Conservation (phyloP, 2,888 invertebrate species). For the Dioctria rufipes region DNA sequence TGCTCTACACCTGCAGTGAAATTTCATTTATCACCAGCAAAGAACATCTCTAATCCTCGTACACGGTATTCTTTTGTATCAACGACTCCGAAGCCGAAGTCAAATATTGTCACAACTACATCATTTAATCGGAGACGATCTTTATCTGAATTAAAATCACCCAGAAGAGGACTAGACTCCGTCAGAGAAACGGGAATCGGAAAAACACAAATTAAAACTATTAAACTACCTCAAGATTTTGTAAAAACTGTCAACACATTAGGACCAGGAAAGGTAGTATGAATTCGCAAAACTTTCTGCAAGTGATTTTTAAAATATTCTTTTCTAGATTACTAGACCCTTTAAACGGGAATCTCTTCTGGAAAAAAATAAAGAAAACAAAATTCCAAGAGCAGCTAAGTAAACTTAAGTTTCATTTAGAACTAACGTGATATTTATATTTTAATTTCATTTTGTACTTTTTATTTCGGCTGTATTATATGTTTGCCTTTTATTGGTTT, state of each 20-base stretch:
- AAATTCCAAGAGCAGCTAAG: background rate
- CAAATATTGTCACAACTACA: background rate
- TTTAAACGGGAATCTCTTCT: background rate
- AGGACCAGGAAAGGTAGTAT: slow-evolving; percentile 8
- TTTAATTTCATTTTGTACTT: background rate
- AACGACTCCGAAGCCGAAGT: slow-evolving; percentile 54
- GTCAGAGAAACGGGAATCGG: background rate
- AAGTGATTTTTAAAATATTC: background rate
- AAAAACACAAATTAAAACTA: background rate
- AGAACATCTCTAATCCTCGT: background rate
- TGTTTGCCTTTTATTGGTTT: background rate
- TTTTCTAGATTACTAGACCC: background rate
- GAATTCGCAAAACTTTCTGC: background rate
- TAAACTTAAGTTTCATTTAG: background rate
- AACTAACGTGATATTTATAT: slow-evolving; percentile 22
- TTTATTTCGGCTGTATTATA: background rate
- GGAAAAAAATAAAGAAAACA: slow-evolving; percentile 23
- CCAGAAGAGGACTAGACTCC: background rate
- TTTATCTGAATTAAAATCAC: slow-evolving; percentile 49
- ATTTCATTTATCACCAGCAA: slow-evolving; percentile 13
- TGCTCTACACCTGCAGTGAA: slow-evolving; percentile 42
- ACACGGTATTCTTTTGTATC: slow-evolving; percentile 49
- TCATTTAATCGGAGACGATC: slow-evolving; percentile 24
- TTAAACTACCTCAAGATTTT: slow-evolving; percentile 1
- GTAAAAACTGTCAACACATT: background rate